Evolutionary conservation across 1,140 invertebrate genomes (phyloP), one percentile per base, ranked within the genome.

Genomic region (Mya arenaria): DNA sequence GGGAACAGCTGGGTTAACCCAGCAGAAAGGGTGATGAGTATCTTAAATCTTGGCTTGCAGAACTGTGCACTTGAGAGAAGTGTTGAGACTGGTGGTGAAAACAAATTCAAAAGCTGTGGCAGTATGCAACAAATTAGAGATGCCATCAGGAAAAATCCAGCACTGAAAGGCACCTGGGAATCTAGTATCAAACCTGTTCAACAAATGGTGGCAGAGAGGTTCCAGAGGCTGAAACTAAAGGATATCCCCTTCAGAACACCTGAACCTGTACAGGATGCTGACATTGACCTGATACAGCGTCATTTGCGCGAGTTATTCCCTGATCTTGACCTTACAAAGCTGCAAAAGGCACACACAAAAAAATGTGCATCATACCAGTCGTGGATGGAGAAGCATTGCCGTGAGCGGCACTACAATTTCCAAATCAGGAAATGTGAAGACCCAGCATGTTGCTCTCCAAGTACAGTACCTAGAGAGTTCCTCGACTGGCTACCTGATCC

Each of bases 1-100:
- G 58, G 58, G 13, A 8, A 60, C 58, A 60, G 58, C 58, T 60
- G 58, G 58, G 25, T 25, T 10, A 60, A 60, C 58, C 58, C 58
- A 15, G 58, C 58, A 10, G 58, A 60, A 25, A 60, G 58, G 23
- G 58, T 60, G 8, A 60, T 60, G 58, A 15, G 10, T 15, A 30
- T 60, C 23, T 60, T 15, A 10, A 15, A 25, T 30, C 10, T 60
- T 60, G 58, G 58, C 19, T 23, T 30, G 10, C 58, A 60, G 58
- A 60, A 60, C 25, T 60, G 58, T 60, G 58, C 58, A 10, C 58
- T 60, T 60, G 58, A 60, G 10, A 60, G 25, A 60, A 25, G 10
- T 15, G 58, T 8, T 25, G 58, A 60, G 8, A 10, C 10, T 15
- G 28, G 8, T 25, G 25, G 10, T 15, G 58, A 60, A 25, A 30